Percentiles rank a stretch among this genome's conserved stretches.
Evolutionary conservation across 2,888 invertebrate genomes (phyloP).

Genomic region (Cetonia aurata): DNA sequence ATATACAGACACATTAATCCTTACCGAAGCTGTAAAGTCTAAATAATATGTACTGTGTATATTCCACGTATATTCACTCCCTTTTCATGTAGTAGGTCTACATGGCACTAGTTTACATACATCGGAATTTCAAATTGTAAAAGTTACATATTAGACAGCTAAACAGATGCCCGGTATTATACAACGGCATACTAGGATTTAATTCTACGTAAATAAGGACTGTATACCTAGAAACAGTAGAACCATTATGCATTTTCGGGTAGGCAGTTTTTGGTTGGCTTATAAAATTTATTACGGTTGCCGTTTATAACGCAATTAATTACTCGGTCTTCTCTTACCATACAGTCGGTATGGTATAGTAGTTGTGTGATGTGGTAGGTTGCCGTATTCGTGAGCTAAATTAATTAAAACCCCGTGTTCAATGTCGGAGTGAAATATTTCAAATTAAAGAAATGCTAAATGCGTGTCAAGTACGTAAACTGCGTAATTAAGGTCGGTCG

Average conservation of each 20-base stretch:
- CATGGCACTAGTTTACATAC: constrained; percentile 22
- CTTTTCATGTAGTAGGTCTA: constrained; percentile 29
- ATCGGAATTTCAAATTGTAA: constrained; percentile 40
- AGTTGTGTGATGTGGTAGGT: constrained; percentile 2
- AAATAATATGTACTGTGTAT: constrained; percentile 15
- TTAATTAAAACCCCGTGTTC: constrained; percentile 41
- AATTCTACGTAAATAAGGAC: constrained; percentile 31
- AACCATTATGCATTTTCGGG: constrained; percentile 10
- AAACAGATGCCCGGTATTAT: constrained; percentile 4
- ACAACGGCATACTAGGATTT: not conserved
- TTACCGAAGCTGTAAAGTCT: constrained; percentile 11
- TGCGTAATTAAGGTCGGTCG: constrained; percentile 27
- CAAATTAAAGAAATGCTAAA: constrained; percentile 42
- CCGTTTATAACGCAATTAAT: constrained; percentile 43
- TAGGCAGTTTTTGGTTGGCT: constrained; percentile 33
- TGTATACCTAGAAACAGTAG: not conserved
- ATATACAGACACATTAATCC: constrained; percentile 5
- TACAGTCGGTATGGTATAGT: not conserved
- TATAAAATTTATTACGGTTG: constrained; percentile 42
- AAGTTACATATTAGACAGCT: constrained; percentile 25
- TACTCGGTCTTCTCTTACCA: constrained; percentile 4
- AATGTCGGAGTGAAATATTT: constrained; percentile 38
- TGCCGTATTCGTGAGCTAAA: constrained; percentile 42
- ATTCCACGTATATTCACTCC: constrained; percentile 36
- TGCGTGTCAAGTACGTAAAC: constrained; percentile 33